phyloP scores from a whole-genome alignment of 2,888 invertebrate genomes.

The Phania funesta region DNA sequence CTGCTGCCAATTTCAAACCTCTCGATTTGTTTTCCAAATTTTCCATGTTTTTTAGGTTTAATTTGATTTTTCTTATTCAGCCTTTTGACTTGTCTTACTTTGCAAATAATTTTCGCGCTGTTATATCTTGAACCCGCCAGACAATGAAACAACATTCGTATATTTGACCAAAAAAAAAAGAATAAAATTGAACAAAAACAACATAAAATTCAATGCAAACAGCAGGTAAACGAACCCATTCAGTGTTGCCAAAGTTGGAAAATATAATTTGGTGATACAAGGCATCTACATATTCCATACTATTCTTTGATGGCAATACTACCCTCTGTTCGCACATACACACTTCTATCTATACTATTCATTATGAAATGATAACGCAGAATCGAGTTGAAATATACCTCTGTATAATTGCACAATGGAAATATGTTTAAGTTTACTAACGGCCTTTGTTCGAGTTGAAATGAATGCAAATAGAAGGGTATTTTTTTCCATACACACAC shows the following conservation, averaged over 20 bases:
- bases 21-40: conserved; percentile 11
- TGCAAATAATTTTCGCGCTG: conserved; percentile 47
- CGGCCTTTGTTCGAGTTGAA: too few relatives aligned
- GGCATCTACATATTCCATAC: too few relatives aligned
- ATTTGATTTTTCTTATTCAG: conserved; percentile 1
- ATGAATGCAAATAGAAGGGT: too few relatives aligned
- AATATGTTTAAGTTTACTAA: not conserved
- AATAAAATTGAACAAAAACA: conserved; percentile 24
- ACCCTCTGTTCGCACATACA: too few relatives aligned
- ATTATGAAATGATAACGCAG: not conserved
- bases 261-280: too few relatives aligned
- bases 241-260: conserved; percentile 1
- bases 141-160: conserved; percentile 53
- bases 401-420: not conserved
- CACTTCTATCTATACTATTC: not conserved
- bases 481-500: too few relatives aligned
- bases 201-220: conserved; percentile 38
- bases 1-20: conserved; percentile 10
- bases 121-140: conserved; percentile 52
- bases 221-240: conserved; percentile 61
- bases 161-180: conserved; percentile 24
- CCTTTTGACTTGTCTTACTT: not conserved
- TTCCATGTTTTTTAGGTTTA: conserved; percentile 19
- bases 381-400: not conserved
- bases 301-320: not conserved